Evolutionary conservation across 2,888 invertebrate species (phyloP).

Genomic region (Heliconius ethilla): DNA sequence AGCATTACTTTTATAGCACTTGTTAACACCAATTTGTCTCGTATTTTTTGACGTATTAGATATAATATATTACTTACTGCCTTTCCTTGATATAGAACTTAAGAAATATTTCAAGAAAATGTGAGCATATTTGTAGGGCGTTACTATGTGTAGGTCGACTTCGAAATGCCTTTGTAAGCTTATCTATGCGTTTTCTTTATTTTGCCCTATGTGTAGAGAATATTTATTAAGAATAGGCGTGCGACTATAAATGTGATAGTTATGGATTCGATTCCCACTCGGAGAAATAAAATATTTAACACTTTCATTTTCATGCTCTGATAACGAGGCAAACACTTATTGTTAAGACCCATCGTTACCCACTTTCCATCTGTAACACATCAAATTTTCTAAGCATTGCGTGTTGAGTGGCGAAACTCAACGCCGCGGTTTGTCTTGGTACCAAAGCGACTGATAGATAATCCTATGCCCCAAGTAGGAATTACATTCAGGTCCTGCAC

Average conservation of each 20-base stretch:
- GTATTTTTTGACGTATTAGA: conserved; percentile 29
- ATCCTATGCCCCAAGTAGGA: no score
- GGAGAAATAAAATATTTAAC: background rate
- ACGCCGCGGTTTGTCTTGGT: no score
- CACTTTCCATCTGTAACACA: no score
- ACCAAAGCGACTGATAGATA: no score
- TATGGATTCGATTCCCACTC: background rate
- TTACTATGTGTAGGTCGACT: background rate
- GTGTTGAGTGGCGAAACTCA: no score
- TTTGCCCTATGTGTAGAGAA: background rate
- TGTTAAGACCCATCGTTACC: no score
- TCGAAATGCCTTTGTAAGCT: background rate
- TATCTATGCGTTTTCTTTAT: background rate
- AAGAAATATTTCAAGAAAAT: conserved; percentile 24
- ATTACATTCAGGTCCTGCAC: no score
- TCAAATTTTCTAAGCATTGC: no score
- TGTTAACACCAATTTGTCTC: conserved; percentile 34
- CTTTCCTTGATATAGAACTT: conserved; percentile 24
- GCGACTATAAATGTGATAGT: background rate
- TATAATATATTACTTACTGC: conserved; percentile 24
- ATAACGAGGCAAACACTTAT: background rate
- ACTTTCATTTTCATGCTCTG: background rate
- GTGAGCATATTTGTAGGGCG: background rate
- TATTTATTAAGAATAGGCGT: background rate
- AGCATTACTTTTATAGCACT: background rate